A percentile compares a stretch with the other conserved stretches of the same genome.
These are phyloP conservation scores for Atherinomorus stipes DNA, from an alignment of 2,113 vertebrate genomes.

Conservation along the genomic window DNA sequence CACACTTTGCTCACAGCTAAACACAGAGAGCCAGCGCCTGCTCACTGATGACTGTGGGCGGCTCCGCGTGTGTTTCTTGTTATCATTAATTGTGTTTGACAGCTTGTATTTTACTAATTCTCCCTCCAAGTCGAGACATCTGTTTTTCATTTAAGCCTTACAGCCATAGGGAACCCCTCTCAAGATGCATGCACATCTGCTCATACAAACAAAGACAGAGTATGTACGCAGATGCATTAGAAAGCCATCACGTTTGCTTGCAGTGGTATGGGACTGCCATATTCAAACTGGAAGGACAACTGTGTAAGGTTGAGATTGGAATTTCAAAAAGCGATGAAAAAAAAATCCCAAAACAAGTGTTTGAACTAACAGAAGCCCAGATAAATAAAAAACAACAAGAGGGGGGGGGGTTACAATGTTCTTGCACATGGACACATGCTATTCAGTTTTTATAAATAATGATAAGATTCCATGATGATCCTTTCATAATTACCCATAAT, in stretches of 20 bases:
- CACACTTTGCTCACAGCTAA: conserved; percentile 2
- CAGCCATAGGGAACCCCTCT: conserved; percentile 39
- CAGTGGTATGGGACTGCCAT: not conserved
- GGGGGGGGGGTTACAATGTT: not conserved
- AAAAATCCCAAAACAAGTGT: too few species aligned
- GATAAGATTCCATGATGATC: conserved; percentile 30
- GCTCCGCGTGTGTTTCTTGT: conserved; percentile 34
- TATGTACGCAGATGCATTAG: not conserved
- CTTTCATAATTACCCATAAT: conserved; percentile 6
- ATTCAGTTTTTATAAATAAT: conserved; percentile 18
- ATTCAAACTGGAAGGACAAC: not conserved
- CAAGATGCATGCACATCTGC: conserved; percentile 40
- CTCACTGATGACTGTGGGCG: conserved; percentile 18
- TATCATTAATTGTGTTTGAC: conserved; percentile 69
- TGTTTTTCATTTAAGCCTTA: conserved; percentile 65
- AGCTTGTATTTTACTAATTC: conserved; percentile 54
- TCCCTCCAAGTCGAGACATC: conserved; percentile 66
- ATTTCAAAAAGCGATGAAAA: too few species aligned
- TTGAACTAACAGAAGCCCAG: too few species aligned
- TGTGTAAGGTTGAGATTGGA: not conserved
- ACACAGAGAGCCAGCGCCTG: not conserved
- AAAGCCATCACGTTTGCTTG: not conserved
- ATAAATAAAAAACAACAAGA: too few species aligned
- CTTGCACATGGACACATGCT: not conserved
- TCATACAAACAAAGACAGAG: conserved; percentile 13